Evolutionary conservation across 2,888 invertebrate species (phyloP), one percentile per base, ranked within the genome.

Genomic region (Sarcophaga carnaria): DNA sequence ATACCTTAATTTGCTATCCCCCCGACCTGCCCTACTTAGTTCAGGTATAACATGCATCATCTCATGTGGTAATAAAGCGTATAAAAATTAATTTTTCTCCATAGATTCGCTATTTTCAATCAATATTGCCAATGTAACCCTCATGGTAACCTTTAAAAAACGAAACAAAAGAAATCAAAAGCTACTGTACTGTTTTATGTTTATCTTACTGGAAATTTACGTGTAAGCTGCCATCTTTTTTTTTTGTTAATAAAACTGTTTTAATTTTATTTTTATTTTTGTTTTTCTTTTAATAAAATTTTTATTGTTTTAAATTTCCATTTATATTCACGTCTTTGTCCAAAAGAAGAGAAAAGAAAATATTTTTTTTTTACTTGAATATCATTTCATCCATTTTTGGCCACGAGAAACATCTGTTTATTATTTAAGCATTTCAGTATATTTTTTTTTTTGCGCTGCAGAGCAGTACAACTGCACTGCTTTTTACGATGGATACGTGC

Each of bases 391-490:
- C 25, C 17, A 60, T 62, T 12, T 67, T 22, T 60, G 25, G 66
- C 45, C 17, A 54, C 2, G 47, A 10, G 37, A 75, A 76, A 75
- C 81, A 82, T 82, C 81, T 82, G 75, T 82, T 82, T 76, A 81
- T 82, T 62, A 76, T 70, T 81, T 69, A 12, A 47, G 60, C 45
- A 75, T 62, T 75, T 14, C 17, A 54, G 22, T 22, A 54, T 49
- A 2, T 49, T 14, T 12, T 37, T 4, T 14, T 10, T 14, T 14
- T 75, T 75, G 27, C 22, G 37, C 62, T 69, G 27, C n/a, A 17
- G 37, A 37, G 37, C 37, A 54, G 12, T 54, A 5, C 5, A 54
- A 54, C 3, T 54, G 54, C 5, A 17, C 17, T 4, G 54, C 14
- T 54, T 54, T 54, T 54, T 54, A 17, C 17, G 3, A 14, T 17